Percentiles rank a stretch among this genome's conserved stretches.
phyloP scores from a whole-genome alignment of 2,113 vertebrate species.

The Tauraco erythrolophus region DNA sequence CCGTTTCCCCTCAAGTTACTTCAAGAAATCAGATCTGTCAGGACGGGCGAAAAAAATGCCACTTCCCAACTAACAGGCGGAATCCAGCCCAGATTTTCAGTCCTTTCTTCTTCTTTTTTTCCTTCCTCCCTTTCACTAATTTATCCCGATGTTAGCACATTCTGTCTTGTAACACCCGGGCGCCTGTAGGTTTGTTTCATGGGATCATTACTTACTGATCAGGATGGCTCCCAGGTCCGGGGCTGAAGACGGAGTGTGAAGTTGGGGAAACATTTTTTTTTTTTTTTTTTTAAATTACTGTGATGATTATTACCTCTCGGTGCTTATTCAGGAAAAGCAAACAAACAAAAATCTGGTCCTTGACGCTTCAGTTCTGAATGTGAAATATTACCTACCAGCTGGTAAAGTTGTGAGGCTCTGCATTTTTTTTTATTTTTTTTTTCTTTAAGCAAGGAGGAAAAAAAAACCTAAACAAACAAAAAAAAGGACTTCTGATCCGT shows the following conservation, averaged over 20 bases:
- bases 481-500: conserved; percentile 78
- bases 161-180: conserved; percentile 85
- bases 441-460: conserved; percentile 30
- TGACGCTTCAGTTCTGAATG: conserved; percentile 79
- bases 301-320: conserved; percentile 68
- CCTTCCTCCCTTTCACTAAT: conserved; percentile 84
- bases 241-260: conserved; percentile 83
- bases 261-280: conserved; percentile 73
- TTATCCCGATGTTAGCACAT: conserved; percentile 88
- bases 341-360: conserved; percentile 59
- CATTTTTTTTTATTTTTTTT: conserved; percentile 40
- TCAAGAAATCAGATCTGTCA: conserved; percentile 86
- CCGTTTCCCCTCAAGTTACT: conserved; percentile 76
- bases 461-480: conserved; percentile 46
- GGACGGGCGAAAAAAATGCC: conserved; percentile 83
- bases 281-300: background rate
- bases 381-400: conserved; percentile 79
- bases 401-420: conserved; percentile 75
- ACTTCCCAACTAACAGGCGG: conserved; percentile 85
- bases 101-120: conserved; percentile 80
- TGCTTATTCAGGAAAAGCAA: conserved; percentile 77
- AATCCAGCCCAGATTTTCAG: conserved; percentile 91
- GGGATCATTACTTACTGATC: conserved; percentile 86
- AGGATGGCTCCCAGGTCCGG: conserved; percentile 79
- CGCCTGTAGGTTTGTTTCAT: conserved; percentile 85